These are phyloP conservation scores for Penelope pileata DNA, from an alignment of 2,113 vertebrate genomes.

Conservation along the genomic window DNA sequence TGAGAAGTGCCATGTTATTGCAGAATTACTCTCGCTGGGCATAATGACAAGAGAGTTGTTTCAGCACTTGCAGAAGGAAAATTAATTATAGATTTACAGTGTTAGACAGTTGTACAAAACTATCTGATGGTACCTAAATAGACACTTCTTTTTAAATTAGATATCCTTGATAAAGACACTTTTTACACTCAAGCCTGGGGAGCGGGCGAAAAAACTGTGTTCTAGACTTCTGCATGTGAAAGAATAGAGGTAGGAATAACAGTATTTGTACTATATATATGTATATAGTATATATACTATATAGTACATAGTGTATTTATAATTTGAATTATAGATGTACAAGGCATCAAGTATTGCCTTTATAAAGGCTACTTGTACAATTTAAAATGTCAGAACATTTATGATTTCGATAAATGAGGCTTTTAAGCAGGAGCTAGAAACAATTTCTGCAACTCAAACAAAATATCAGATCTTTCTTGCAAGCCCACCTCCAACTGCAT, in stretches of 20 bases:
- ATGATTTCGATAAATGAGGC: neutral
- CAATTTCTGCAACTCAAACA: neutral
- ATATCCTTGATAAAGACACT: neutral
- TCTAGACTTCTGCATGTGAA: neutral
- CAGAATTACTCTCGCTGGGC: neutral
- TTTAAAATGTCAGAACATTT: neutral
- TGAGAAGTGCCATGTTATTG: neutral
- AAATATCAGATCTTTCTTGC: neutral
- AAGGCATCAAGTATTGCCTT: neutral
- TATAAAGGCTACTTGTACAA: neutral
- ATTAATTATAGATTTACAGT: neutral
- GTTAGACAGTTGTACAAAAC: neutral
- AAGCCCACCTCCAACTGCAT: neutral
- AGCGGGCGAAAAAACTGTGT: accelerated
- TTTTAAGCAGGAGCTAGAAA: neutral
- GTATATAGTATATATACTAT: too few relatives aligned
- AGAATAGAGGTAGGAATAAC: neutral
- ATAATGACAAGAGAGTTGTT: neutral
- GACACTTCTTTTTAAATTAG: neutral
- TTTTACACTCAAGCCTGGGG: neutral
- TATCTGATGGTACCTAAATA: neutral
- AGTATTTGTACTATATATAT: too few relatives aligned
- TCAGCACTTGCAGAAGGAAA: neutral
- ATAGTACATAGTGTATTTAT: too few relatives aligned
- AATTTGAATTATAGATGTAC: too few relatives aligned